Evolutionary conservation across 2,797 vertebrate species (phyloP).

Genomic region (Lacerta bilineata): DNA sequence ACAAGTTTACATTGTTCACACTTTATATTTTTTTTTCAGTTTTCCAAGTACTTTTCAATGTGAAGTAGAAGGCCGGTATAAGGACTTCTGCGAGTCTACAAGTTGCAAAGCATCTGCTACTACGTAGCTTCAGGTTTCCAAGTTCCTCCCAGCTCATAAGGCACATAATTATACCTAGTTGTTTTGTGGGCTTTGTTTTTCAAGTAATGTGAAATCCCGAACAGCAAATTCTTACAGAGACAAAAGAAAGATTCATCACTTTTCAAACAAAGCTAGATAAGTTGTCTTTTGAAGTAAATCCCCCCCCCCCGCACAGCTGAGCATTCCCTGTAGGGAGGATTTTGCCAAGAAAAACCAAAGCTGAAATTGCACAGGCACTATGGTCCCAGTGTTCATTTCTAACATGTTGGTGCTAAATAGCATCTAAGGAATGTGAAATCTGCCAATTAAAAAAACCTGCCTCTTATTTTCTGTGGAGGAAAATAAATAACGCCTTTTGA

Average conservation of each 20-base stretch:
- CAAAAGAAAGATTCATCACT: conserved; percentile 76
- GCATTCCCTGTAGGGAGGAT: not conserved
- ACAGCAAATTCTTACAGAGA: conserved; percentile 68
- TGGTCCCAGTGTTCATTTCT: not conserved
- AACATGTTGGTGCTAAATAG: not conserved
- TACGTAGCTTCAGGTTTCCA: conserved; percentile 72
- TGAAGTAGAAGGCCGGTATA: not conserved
- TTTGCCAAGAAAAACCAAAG: conserved; percentile 16
- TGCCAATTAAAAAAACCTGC: not conserved
- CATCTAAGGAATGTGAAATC: conserved; percentile 2
- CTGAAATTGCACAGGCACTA: not conserved
- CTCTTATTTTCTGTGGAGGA: not conserved
- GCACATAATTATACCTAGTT: conserved; percentile 78
- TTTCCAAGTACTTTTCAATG: no score
- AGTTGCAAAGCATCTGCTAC: conserved; percentile 67
- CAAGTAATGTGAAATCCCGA: conserved; percentile 74
- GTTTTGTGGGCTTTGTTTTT: conserved; percentile 16
- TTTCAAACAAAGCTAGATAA: conserved; percentile 60
- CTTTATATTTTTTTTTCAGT: not conserved
- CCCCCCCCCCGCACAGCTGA: conserved; percentile 6
- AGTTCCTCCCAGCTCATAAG: conserved; percentile 71
- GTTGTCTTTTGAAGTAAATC: not conserved
- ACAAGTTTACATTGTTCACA: not conserved
- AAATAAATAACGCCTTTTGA: conserved; percentile 22
- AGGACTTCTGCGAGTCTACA: conserved; percentile 51